Evolutionary conservation across 2,113 vertebrate species (phyloP), one percentile per base, ranked within the genome.

Genomic region (Hippopotamus amphibius): DNA sequence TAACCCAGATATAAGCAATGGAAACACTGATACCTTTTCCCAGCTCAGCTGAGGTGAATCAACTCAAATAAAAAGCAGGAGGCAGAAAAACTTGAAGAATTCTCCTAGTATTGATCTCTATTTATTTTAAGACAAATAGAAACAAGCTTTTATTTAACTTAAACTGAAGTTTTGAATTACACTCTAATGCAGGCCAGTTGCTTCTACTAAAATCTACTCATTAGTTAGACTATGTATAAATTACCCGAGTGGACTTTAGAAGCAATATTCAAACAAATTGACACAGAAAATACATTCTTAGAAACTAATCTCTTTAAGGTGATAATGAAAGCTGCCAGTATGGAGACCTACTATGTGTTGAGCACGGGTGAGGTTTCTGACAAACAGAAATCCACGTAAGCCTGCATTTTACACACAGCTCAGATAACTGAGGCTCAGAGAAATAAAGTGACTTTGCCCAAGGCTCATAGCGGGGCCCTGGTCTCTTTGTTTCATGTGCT

Each of bases 81-180:
- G 43, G 63, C 21, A 90, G 53, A 53, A 66, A 48, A 46, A 50
- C n/a, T 3, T 26, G 53, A 88, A 72, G 50, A n/a, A 13, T 68
- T 93, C 77, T 84, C 19, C 19, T 94, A 59, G 37, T 6, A 22
- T 4, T 53, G 33, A 26, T 53, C 9, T 88, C 74, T 37, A 37
- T 37, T 37, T 37, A 37, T 37, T 37, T 37, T 37, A 82, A 90
- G 11, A 46, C 19, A 77, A 80, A 74, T 37, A 48, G 6, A 74
- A 65, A 6, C 46, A 90, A 55, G 26, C 7, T 92, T 84, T 88
- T 84, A 50, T 83, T 80, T 81, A 68, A 26, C 66, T 79, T 88
- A 89, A 85, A 91, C 55, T 71, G 46, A 74, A 91, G 14, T 57
- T 94, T 85, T 77, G n/a, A 94, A 43, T 61, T 59, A 43, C 71